Conservation (phyloP, 2,113 vertebrate genomes). For the Myotis yumanensis region DNA sequence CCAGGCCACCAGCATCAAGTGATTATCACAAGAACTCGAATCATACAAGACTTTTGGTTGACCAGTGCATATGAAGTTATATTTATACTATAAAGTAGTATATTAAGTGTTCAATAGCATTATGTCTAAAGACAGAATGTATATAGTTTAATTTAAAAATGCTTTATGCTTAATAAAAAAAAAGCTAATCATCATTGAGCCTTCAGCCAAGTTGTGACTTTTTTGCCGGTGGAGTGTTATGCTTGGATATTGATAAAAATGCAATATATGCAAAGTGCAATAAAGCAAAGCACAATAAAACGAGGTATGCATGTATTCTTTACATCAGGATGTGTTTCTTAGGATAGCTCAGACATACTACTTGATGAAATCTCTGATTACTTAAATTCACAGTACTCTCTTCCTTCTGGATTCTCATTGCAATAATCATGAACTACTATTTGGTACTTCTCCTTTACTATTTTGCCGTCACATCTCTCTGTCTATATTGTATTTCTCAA, state of each 20-base stretch:
- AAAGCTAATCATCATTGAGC: not conserved
- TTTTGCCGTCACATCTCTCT: not conserved
- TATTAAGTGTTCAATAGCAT: not conserved
- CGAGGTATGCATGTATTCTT: not conserved
- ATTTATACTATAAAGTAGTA: not conserved
- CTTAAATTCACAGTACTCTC: not conserved
- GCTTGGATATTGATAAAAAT: not conserved
- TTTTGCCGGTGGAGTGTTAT: not conserved
- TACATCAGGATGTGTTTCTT: not conserved
- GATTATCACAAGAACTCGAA: not conserved
- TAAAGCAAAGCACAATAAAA: not conserved
- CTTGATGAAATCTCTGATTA: not conserved
- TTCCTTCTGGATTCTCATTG: not conserved
- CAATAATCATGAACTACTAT: not conserved
- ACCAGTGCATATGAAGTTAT: not conserved
- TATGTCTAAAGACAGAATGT: not conserved
- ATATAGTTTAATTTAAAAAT: not conserved
- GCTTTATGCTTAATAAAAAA: not conserved
- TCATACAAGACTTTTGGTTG: not conserved
- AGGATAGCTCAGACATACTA: not conserved
- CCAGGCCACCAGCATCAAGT: not conserved
- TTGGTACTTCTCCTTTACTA: not conserved
- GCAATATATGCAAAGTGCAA: not conserved
- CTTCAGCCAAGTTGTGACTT: not conserved
- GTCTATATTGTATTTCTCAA: not conserved